These are phyloP conservation scores for Lerema accius DNA, from an alignment of 1,140 invertebrate genomes.

Conservation along the genomic window DNA sequence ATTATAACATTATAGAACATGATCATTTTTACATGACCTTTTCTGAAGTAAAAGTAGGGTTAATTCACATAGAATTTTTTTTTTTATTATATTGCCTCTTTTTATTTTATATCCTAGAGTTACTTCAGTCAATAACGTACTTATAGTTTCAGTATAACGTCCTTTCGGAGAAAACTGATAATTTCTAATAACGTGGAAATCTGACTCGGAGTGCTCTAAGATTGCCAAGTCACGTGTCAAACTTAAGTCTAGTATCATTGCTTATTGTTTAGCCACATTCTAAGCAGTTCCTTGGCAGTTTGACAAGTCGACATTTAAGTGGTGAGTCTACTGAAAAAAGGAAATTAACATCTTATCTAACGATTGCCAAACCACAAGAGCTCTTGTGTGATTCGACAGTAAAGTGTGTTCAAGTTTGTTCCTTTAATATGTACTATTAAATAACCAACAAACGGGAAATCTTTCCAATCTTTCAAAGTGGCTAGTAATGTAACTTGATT, in stretches of 20 bases:
- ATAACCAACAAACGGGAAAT: too few species aligned
- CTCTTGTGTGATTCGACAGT: neutral
- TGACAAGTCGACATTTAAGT: constrained; percentile 17
- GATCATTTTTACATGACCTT: too few species aligned
- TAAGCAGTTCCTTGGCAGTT: constrained; percentile 15
- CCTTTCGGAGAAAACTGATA: neutral
- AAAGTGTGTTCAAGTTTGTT: neutral
- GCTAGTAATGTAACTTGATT: too few species aligned
- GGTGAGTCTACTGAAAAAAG: constrained; percentile 15
- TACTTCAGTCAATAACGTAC: too few species aligned
- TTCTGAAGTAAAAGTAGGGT: too few species aligned
- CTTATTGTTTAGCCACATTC: constrained; percentile 17
- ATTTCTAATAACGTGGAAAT: neutral
- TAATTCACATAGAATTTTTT: too few species aligned
- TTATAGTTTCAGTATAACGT: neutral
- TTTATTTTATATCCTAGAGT: too few species aligned
- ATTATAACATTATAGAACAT: too few species aligned
- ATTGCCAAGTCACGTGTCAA: constrained; percentile 1
- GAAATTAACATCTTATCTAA: constrained; percentile 17
- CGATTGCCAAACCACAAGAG: neutral
- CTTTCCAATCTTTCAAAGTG: too few species aligned
- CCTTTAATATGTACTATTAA: too few species aligned
- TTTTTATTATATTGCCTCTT: too few species aligned
- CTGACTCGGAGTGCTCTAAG: neutral
- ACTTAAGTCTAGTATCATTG: constrained; percentile 3